Evolutionary conservation across 2,113 vertebrate species (phyloP).

Genomic region (Eptesicus fuscus): DNA sequence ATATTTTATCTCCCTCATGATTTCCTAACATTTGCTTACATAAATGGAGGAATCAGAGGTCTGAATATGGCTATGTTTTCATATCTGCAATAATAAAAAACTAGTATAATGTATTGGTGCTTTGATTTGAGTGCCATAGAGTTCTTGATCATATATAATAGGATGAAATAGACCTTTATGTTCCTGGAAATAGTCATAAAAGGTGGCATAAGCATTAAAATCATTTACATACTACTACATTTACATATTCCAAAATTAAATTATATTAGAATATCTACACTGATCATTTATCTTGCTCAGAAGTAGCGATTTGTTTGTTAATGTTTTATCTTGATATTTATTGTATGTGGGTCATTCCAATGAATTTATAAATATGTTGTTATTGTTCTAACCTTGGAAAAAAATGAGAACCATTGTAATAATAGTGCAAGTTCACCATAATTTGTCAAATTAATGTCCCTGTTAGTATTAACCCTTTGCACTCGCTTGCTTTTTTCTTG

Average conservation of each 20-base stretch:
- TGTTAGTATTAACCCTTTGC: no score
- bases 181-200: not conserved
- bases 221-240: not conserved
- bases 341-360: not conserved
- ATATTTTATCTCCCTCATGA: not conserved
- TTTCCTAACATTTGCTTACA: not conserved
- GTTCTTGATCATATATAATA: not conserved
- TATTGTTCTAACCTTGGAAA: not conserved
- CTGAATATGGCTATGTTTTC: not conserved
- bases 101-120: not conserved
- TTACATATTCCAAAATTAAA: not conserved
- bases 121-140: not conserved
- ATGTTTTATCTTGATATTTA: conserved; percentile 46
- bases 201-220: not conserved
- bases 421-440: not conserved
- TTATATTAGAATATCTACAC: not conserved
- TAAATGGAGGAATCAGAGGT: not conserved
- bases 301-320: not conserved
- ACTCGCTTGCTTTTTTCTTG: no score
- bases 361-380: conserved; percentile 26
- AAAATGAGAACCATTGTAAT: conserved; percentile 41
- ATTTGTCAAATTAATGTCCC: not conserved
- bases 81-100: not conserved
- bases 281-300: not conserved
- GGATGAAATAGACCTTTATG: not conserved